Evolutionary conservation across 2,113 vertebrate genomes (phyloP).

Genomic region (Platycercus adscitus): DNA sequence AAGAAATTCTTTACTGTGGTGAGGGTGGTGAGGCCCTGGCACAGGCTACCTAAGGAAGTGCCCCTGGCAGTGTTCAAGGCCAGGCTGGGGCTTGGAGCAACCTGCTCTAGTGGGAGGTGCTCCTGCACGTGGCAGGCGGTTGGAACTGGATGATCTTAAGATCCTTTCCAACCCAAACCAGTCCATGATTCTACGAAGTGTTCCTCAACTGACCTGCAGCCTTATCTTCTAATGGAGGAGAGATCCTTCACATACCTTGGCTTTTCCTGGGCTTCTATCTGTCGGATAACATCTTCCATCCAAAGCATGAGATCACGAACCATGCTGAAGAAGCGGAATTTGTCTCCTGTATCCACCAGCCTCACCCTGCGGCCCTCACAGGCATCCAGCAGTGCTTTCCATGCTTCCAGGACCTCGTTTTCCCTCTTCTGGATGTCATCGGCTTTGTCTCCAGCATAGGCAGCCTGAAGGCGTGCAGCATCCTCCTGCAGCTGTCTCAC

Average conservation of each 20-base stretch:
- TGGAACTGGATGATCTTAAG: neutral
- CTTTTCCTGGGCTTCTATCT: slow-evolving; percentile 96
- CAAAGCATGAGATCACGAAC: slow-evolving; percentile 97
- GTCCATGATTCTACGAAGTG: neutral
- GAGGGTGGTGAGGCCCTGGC: neutral
- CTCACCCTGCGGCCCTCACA: slow-evolving; percentile 87
- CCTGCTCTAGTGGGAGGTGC: neutral
- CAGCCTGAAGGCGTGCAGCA: slow-evolving; percentile 92
- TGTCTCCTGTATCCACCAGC: slow-evolving; percentile 92
- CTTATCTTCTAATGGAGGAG: neutral
- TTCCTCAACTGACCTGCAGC: neutral
- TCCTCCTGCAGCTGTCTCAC: slow-evolving; percentile 97
- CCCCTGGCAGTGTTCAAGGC: neutral
- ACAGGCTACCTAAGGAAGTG: neutral
- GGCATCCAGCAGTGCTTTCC: slow-evolving; percentile 89
- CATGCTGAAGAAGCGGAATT: slow-evolving; percentile 97
- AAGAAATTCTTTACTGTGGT: neutral
- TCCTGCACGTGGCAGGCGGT: neutral
- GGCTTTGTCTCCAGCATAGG: slow-evolving; percentile 96
- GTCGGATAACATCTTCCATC: slow-evolving; percentile 97
- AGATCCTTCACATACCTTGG: slow-evolving; percentile 79
- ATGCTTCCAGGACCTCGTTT: slow-evolving; percentile 90
- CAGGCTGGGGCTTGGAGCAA: neutral
- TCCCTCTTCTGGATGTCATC: slow-evolving; percentile 97
- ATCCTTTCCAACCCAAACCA: neutral